These are phyloP conservation scores for Musca domestica DNA, from an alignment of 1,140 invertebrate genomes.

Conservation along the genomic window DNA sequence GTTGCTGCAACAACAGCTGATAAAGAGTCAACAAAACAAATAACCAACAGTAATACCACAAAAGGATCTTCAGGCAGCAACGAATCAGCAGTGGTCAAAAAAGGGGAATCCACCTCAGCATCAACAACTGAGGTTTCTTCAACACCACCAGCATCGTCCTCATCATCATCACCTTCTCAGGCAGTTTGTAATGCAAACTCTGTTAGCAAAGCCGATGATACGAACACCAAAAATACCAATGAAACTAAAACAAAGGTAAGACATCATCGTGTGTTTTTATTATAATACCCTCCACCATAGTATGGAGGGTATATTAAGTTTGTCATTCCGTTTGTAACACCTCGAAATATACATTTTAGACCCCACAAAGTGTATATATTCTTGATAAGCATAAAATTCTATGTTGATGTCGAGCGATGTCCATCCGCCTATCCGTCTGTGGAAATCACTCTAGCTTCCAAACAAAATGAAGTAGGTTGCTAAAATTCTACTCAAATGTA, in stretches of 20 bases:
- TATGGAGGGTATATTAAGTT: no score
- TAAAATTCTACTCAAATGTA: no score
- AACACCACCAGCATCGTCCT: constrained; percentile 29
- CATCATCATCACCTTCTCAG: constrained; percentile 27
- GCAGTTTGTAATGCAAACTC: constrained; percentile 7
- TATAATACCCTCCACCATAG: no score
- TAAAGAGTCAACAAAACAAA: constrained; percentile 10
- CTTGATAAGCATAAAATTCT: no score
- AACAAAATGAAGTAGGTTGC: no score
- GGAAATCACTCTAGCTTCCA: no score
- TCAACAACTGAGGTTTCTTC: background rate
- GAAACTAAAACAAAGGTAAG: constrained; percentile 20
- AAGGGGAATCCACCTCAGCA: background rate
- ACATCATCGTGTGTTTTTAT: no score
- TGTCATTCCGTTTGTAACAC: no score
- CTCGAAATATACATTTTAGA: no score
- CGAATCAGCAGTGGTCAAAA: background rate
- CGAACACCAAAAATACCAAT: background rate
- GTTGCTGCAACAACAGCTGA: constrained; percentile 17
- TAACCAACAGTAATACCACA: constrained; percentile 1
- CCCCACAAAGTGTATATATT: no score
- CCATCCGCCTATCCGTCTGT: no score
- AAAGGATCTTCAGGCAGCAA: background rate
- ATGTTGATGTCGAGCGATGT: no score
- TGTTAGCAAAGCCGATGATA: constrained; percentile 7